Evolutionary conservation across 2,797 vertebrate species (phyloP), one percentile per base, ranked within the genome.

Genomic region (Mastacembelus armatus): DNA sequence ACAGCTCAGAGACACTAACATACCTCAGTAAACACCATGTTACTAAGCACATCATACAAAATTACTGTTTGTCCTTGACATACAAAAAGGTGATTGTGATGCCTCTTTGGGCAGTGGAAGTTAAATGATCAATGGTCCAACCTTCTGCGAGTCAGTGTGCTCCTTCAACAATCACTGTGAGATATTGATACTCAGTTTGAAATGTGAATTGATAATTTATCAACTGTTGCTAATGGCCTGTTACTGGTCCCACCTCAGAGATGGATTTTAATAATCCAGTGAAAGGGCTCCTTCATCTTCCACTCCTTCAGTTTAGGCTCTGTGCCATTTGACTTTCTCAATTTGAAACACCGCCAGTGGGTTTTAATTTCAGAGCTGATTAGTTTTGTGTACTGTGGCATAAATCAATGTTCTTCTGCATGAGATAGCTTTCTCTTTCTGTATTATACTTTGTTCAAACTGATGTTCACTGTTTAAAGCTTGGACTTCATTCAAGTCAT

Each of bases 291-390:
- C 57, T 74, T 60, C 64, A 35, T 72, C 42, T 71, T 43, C 19
- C 26, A 35, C 45, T 29, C 32, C 56, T 62, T 32, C 35, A 1
- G 74, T 50, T 60, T 51, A 66, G 74, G 78, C 78, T 78, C 51
- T 12, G 44, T 65, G 71, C 66, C 83, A 87, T 65, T 60, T 40
- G 29, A 43, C 69, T 79, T 78, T 48, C 35, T 73, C 45, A 47
- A 4, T 79, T 77, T 80, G 74, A 83, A 57, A 27, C 42, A 7
- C 14, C 2, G 74, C 85, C 86, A 82, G 77, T 74, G 51, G 40
- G 74, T 51, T 71, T 67, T 83, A n/a, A 74, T 83, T 83, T 68
- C 36, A 61, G 56, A 65, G 38, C 43, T 77, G 71, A 78, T 87
- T 49, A 50, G 65, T 83, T 67, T 78, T 68, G 61, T 67, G 44